Conservation (phyloP, 2,113 vertebrate genomes). For the Grantiella picta region DNA sequence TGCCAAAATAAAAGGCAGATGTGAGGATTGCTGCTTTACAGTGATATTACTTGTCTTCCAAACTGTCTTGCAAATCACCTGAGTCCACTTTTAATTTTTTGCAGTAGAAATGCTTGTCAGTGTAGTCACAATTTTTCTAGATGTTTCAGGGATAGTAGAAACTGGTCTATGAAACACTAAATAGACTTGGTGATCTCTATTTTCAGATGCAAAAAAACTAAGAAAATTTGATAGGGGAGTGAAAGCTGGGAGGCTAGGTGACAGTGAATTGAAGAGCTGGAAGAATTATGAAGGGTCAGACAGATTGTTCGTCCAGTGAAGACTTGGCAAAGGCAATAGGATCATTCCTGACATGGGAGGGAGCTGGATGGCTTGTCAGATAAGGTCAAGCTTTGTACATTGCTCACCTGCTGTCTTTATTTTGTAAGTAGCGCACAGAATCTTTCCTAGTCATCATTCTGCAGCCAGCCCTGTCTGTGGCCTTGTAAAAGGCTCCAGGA, state of each 20-base stretch:
- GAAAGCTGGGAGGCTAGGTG: neutral
- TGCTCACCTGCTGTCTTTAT: neutral
- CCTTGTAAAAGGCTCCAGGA: neutral
- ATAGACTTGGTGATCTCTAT: neutral
- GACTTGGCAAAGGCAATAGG: neutral
- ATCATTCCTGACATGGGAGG: neutral
- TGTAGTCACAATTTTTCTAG: neutral
- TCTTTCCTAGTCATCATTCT: neutral
- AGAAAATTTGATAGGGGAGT: neutral
- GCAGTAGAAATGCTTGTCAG: neutral
- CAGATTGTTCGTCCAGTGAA: neutral
- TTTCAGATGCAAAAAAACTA: neutral
- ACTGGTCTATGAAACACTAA: neutral
- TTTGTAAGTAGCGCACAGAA: neutral
- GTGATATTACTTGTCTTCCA: neutral
- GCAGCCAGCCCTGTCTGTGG: neutral
- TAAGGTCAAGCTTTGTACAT: neutral
- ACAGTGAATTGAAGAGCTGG: neutral
- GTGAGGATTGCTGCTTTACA: neutral
- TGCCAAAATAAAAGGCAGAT: neutral
- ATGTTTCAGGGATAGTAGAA: neutral
- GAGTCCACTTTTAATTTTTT: neutral
- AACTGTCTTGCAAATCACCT: neutral
- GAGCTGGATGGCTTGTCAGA: neutral
- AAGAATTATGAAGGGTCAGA: neutral